A percentile compares a stretch with the other conserved stretches of the same genome.
Conservation (phyloP, 2,113 vertebrate species). For the Eptesicus fuscus region DNA sequence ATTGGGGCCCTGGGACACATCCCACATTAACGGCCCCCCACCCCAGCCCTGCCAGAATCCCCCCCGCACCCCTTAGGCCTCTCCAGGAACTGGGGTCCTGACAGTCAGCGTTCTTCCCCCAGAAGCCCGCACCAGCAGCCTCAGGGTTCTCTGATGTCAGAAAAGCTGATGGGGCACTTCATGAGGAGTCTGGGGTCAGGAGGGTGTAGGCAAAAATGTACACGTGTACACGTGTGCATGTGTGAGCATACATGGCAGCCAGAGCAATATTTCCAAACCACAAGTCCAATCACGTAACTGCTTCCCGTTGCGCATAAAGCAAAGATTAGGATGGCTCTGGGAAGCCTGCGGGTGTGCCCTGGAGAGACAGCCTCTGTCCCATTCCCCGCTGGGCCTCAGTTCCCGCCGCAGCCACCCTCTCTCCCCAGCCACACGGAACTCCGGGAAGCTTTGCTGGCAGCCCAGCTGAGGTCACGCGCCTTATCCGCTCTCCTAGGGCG, state of each 20-base stretch:
- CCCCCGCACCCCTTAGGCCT: not conserved
- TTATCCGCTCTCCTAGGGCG: not conserved
- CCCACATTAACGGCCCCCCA: too few relatives aligned
- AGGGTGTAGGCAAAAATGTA: accelerated
- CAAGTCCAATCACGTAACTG: not conserved
- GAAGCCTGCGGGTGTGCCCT: not conserved
- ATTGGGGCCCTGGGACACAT: accelerated
- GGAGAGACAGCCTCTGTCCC: not conserved
- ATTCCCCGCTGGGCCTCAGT: accelerated
- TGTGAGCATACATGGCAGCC: not conserved
- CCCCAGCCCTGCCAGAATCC: not conserved
- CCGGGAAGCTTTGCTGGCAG: not conserved
- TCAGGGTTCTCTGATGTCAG: not conserved
- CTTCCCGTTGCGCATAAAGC: not conserved
- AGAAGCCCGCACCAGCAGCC: accelerated
- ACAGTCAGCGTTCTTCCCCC: accelerated
- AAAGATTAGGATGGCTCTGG: not conserved
- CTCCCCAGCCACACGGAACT: accelerated
- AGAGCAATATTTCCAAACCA: not conserved
- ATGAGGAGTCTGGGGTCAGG: not conserved
- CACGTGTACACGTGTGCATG: accelerated
- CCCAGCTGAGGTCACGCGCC: not conserved
- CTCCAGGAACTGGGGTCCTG: not conserved
- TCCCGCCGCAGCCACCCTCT: not conserved
- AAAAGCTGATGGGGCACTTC: not conserved